phyloP scores from a whole-genome alignment of 2,888 invertebrate species.

The Gortyna flavago region DNA sequence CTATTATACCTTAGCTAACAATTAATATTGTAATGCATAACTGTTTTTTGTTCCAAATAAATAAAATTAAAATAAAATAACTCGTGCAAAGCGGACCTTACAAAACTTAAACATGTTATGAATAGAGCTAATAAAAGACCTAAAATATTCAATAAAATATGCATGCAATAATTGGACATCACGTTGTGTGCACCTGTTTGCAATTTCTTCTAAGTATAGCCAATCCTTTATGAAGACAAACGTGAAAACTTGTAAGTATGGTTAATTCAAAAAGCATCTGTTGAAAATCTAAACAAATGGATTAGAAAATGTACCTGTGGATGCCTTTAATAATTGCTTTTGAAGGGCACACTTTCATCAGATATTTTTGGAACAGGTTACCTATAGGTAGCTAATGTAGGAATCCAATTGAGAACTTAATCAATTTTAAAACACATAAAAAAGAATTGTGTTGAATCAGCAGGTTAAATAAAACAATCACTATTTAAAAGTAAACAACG shows the following conservation, averaged over 20 bases:
- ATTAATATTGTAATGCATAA: no score
- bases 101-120: neutral
- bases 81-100: neutral
- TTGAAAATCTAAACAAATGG: neutral
- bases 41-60: no score
- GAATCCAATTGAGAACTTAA: neutral
- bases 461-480: neutral
- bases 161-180: neutral
- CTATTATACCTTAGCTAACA: no score
- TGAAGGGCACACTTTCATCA: neutral
- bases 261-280: neutral
- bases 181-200: neutral
- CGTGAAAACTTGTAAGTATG: no score
- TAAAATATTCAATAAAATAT: neutral
- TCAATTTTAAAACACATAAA: neutral
- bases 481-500: conserved; percentile 5
- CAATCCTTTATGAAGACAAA: neutral
- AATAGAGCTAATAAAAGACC: neutral
- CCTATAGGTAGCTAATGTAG: neutral
- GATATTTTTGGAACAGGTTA: neutral
- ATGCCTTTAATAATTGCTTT: neutral
- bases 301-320: neutral
- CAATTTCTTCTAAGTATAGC: neutral
- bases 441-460: neutral
- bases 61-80: no score